Conservation (phyloP, 2,888 invertebrate genomes). For the Steinernema scapterisci region DNA sequence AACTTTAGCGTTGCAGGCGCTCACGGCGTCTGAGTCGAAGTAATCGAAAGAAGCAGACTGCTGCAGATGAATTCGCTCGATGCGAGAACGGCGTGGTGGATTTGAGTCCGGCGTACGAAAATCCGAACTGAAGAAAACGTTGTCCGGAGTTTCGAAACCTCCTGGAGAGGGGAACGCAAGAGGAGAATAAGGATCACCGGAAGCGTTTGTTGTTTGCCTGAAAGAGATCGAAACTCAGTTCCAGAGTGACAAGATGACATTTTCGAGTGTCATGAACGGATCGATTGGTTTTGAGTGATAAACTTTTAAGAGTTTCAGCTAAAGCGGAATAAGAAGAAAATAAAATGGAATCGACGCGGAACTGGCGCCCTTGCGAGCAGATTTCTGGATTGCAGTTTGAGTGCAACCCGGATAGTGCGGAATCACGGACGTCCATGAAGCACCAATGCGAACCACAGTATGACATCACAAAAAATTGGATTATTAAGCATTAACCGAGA, state of each 20-base stretch:
- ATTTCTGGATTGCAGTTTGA: too few species aligned
- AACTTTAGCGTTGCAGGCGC: neutral
- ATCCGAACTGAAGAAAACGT: neutral
- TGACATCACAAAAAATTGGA: too few species aligned
- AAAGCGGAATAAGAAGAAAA: too few species aligned
- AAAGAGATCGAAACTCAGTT: neutral
- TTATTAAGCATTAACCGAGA: too few species aligned
- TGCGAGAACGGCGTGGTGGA: neutral
- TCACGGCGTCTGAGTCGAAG: neutral
- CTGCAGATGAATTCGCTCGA: neutral
- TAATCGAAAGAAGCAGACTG: neutral
- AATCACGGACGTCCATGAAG: neutral
- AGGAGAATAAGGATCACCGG: conserved; percentile 5
- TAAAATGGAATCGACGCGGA: too few species aligned
- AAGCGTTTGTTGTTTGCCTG: conserved; percentile 14
- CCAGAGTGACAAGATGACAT: neutral
- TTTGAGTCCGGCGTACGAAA: neutral
- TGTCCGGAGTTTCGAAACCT: neutral
- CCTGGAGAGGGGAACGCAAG: neutral
- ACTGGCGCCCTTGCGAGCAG: too few species aligned
- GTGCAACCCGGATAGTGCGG: too few species aligned
- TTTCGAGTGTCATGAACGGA: neutral
- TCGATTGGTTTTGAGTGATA: conserved; percentile 14
- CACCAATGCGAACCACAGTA: neutral
- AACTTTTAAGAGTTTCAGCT: neutral